A percentile compares a stretch with the other conserved stretches of the same genome.
These are phyloP conservation scores for Drosophila rhopaloa DNA, from an alignment of 1,140 invertebrate genomes.

Conservation along the genomic window DNA sequence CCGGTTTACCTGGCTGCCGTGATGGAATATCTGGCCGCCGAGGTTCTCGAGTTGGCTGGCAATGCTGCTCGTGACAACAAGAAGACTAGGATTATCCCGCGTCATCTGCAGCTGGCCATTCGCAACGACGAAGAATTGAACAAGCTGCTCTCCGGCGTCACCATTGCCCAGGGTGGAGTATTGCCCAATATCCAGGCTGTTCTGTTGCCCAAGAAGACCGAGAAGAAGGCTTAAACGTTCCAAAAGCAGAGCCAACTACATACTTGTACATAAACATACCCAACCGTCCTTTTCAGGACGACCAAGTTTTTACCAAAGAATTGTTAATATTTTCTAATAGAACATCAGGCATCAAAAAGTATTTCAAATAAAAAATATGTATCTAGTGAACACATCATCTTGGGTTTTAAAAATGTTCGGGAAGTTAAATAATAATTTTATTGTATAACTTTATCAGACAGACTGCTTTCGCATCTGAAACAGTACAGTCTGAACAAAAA, in stretches of 20 bases:
- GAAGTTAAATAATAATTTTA: no score
- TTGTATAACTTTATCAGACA: no score
- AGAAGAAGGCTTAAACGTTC: conserved; percentile 27
- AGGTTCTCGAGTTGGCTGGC: conserved; percentile 91
- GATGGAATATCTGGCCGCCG: conserved; percentile 88
- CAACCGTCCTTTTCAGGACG: conserved; percentile 62
- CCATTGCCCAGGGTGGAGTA: conserved; percentile 93
- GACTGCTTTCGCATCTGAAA: no score
- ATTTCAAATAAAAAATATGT: no score
- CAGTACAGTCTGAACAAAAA: no score
- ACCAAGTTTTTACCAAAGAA: conserved; percentile 27
- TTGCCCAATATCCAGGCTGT: conserved; percentile 91
- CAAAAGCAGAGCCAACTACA: not conserved
- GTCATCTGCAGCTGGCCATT: conserved; percentile 93
- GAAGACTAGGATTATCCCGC: conserved; percentile 89
- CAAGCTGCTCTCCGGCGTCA: conserved; percentile 91
- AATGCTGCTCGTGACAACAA: conserved; percentile 86
- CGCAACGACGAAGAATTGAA: conserved; percentile 95
- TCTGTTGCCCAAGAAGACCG: conserved; percentile 86
- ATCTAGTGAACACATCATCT: no score
- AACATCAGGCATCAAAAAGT: no score
- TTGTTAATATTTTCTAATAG: not conserved
- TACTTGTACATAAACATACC: conserved; percentile 13
- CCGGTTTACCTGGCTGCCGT: conserved; percentile 89
- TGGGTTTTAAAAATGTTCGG: no score